A percentile compares a stretch with the other conserved stretches of the same genome.
Evolutionary conservation across 2,797 vertebrate genomes (phyloP).

Genomic region (Okamejei kenojei): DNA sequence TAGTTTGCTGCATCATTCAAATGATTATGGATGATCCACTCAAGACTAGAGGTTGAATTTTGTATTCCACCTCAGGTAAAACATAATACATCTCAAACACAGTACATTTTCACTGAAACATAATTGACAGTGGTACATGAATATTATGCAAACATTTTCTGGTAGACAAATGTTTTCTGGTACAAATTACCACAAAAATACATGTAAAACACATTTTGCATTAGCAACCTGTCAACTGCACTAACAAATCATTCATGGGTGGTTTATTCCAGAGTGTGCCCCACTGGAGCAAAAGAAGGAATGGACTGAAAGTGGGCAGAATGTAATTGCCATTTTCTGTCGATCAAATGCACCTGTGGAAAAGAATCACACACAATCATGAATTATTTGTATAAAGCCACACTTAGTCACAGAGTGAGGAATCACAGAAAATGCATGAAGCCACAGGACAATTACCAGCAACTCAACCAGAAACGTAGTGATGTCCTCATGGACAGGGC

Average conservation of each 20-base stretch:
- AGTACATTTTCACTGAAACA: neutral
- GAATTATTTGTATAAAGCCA: neutral
- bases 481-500: neutral
- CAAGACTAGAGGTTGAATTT: neutral
- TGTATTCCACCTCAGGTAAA: neutral
- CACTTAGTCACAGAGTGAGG: neutral
- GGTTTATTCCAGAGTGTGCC: constrained; percentile 17
- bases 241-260: constrained; percentile 11
- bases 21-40: neutral
- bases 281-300: neutral
- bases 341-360: neutral
- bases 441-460: neutral
- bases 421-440: neutral
- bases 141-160: neutral
- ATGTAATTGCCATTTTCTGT: neutral
- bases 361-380: neutral
- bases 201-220: neutral
- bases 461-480: neutral
- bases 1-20: neutral
- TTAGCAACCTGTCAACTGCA: neutral
- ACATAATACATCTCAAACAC: neutral
- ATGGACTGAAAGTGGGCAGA: neutral
- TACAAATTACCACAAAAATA: neutral
- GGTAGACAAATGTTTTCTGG: neutral
- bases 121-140: neutral